Percentiles rank a stretch among this genome's conserved stretches.
Evolutionary conservation across 2,888 invertebrate genomes (phyloP).

Genomic region (Drosophila cognata): DNA sequence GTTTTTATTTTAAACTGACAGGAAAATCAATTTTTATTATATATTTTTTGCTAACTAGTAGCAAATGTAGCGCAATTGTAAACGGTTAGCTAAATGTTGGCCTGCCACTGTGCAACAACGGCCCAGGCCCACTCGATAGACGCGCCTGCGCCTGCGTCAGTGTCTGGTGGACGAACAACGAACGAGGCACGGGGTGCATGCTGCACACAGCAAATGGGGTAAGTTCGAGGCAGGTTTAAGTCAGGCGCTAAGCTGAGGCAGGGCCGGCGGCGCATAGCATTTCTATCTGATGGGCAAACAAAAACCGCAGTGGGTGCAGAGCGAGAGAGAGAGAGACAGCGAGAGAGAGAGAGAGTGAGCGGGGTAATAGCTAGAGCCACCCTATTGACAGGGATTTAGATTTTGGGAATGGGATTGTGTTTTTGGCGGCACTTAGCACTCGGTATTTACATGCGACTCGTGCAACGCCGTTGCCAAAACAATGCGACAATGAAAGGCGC

Average conservation of each 20-base stretch:
- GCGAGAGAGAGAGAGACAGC: neutral
- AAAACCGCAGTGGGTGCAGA: constrained; percentile 74
- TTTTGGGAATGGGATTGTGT: constrained; percentile 35
- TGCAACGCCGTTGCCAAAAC: constrained; percentile 79
- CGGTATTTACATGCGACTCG: constrained; percentile 70
- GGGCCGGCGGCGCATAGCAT: constrained; percentile 46
- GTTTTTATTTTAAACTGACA: neutral
- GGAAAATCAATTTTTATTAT: neutral
- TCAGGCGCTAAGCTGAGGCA: constrained; percentile 46
- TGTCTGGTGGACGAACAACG: constrained; percentile 5
- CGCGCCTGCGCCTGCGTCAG: constrained; percentile 26
- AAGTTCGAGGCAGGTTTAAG: constrained; percentile 34
- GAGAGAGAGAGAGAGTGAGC: neutral
- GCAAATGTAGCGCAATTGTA: constrained; percentile 1
- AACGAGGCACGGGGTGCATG: constrained; percentile 12
- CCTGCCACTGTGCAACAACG: constrained; percentile 44
- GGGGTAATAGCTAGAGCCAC: constrained; percentile 23
- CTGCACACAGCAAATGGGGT: constrained; percentile 30
- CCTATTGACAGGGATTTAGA: constrained; percentile 35
- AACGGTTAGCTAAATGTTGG: neutral
- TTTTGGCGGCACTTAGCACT: constrained; percentile 57
- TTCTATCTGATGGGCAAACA: constrained; percentile 79
- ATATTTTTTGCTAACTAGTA: neutral
- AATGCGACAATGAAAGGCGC: constrained; percentile 60
- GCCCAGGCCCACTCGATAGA: constrained; percentile 32